Percentiles rank a stretch among this genome's conserved stretches.
Conservation (phyloP, 2,888 invertebrate species). For the Pammene aurita region DNA sequence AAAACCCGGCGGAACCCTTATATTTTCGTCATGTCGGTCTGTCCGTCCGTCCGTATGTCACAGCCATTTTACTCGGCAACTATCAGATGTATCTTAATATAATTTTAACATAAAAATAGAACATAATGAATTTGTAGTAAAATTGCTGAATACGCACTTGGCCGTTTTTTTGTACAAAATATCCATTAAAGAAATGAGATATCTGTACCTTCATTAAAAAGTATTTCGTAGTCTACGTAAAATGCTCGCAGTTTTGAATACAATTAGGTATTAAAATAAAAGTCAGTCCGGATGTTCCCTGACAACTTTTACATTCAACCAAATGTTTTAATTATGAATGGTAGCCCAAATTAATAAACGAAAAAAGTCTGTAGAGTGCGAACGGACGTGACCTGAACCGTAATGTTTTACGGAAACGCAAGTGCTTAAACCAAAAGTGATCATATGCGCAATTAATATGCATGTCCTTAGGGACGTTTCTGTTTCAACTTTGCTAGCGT, state of each 20-base stretch:
- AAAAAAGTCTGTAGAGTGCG: constrained; percentile 9
- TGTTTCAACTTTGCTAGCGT: not conserved
- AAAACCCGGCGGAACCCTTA: too few species aligned
- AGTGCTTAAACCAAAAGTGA: constrained; percentile 8
- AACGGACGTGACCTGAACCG: constrained; percentile 14
- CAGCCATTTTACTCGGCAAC: too few species aligned
- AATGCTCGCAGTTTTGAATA: constrained; percentile 10
- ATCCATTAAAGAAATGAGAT: constrained; percentile 2
- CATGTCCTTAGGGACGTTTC: not conserved
- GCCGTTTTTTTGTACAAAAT: not conserved
- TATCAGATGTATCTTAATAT: too few species aligned
- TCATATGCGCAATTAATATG: constrained; percentile 6
- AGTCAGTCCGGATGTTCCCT: constrained; percentile 14
- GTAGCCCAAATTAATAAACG: constrained; percentile 25
- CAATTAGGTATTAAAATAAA: constrained; percentile 13
- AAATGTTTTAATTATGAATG: constrained; percentile 33
- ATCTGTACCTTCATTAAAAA: not conserved
- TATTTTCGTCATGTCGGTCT: too few species aligned
- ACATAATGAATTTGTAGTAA: too few species aligned
- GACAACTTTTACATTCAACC: constrained; percentile 24
- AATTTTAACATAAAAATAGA: too few species aligned
- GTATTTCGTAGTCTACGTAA: not conserved
- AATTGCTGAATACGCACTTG: too few species aligned
- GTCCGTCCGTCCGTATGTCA: too few species aligned
- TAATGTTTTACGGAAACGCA: constrained; percentile 9